phyloP scores from a whole-genome alignment of 1,140 invertebrate genomes.

The Thaumetopoea pityocampa region DNA sequence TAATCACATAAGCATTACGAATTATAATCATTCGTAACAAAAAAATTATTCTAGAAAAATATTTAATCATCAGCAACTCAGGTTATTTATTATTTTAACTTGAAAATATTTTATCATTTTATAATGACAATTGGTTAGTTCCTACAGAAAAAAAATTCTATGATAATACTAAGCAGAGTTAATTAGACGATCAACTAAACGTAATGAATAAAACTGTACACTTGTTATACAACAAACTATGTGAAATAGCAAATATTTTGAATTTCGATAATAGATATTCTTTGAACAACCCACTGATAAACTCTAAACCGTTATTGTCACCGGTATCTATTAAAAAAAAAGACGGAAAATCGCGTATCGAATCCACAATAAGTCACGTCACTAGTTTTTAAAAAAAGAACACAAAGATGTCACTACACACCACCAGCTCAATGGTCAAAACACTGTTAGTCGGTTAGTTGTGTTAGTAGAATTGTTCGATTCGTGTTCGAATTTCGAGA shows the following conservation, averaged over 20 bases:
- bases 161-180: no score
- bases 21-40: no score
- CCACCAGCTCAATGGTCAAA: conserved; percentile 32
- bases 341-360: conserved; percentile 36
- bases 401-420: conserved; percentile 26
- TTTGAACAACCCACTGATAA: conserved; percentile 19
- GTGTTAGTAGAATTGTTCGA: conserved; percentile 31
- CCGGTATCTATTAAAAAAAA: conserved; percentile 35
- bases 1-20: no score
- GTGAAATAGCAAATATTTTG: conserved; percentile 19
- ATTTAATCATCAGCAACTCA: no score
- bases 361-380: conserved; percentile 42
- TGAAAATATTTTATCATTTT: no score
- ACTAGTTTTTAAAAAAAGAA: conserved; percentile 31
- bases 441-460: conserved; percentile 39
- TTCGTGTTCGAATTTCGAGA: conserved; percentile 39
- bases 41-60: no score
- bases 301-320: conserved; percentile 45
- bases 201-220: no score
- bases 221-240: conserved; percentile 6
- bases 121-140: no score
- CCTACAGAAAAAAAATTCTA: no score
- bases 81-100: no score
- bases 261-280: conserved; percentile 19
- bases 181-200: no score